Base-by-base conservation (phyloP, 2,113 vertebrate species). In the Tetraodon nigroviridis region DNA sequence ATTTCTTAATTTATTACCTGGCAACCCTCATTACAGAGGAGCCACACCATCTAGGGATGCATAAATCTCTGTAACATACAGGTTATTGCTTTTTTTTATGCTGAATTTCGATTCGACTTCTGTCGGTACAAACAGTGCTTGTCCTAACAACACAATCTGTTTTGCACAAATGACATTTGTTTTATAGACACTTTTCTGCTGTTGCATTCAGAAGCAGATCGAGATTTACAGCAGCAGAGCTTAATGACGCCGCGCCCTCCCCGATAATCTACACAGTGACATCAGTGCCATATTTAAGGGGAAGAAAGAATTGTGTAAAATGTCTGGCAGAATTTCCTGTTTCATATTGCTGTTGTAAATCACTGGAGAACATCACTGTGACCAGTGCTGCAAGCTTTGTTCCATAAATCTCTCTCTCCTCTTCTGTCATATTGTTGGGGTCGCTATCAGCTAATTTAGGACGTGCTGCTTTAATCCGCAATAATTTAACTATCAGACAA, bases 71-170 rank as follows among this genome's bases (percentile, higher is more conserved):
- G 61, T 78, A 81, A 78, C 80, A 72, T 68, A 77, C 71, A 71
- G 71, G 82, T 90, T 90, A 90, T 88, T 88, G 77, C 86, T 81
- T 46, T 72, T 84, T 88, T 90, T 89, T 84, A 87, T 87, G 85
- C 81, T 80, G 60, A 62, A 85, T 87, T 86, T 83, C 80, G 80
- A 80, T 81, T 85, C 73, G 78, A 74, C 69, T 79, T 73, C 61
- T 69, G 84, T 74, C 75, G 82, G 78, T 83, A 87, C 85, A 83
- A 90, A 87, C 87, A 87, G 82, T 81, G 80, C 85, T 88, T 84
- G 71, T 69, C 87, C 87, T 88, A 89, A 86, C 83, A 88, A 78
- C 82, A 84, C 89, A 89, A 88, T 90, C 84, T 89, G 88, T 86
- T 87, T 76, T 76, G 82, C 85, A 86, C 81, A 69, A 87, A 77